Base-by-base conservation (phyloP, 2,797 vertebrate species). In the Trichosurus vulpecula region DNA sequence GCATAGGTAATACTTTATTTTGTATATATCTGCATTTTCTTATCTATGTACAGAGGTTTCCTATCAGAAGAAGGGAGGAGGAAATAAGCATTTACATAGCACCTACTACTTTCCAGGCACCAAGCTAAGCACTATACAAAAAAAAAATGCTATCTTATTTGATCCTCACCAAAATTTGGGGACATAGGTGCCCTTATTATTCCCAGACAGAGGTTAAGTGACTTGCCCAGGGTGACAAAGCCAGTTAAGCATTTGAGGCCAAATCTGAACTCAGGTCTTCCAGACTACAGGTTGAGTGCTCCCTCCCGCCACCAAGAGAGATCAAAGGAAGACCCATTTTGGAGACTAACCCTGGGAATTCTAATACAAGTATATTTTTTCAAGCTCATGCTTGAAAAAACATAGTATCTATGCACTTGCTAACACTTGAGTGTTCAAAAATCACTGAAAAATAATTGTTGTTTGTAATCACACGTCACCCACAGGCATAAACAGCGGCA, bases 401-500 rank as follows among this genome's bases (percentile, higher is more conserved):
- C 35, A 66, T 19, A 74, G 35, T 58, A 31, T 2, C 61, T 74
- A n/a, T 61, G 58, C 31, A 74, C 35, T 74, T 74, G 61, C 61
- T 74, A 74, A 22, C 29, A 58, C 56, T 95, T 91, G 57, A 52
- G 35, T 35, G 6, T 22, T 52, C 91, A 95, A 81, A 91, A 95
- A 92, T 93, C 61, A 92, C 31, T 95, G 54, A 90, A 92, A 74
- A 94, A 93, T 47, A 81, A 66, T 54, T 55, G 90, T 12, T 47
- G 53, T 54, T 93, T 87, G 22, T 87, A 92, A 93, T 31, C 14
- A 54, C 2, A 91, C 13, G 58, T 87, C 41, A 55, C 53, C 90
- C 94, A 54, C 25, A 95, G 93, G 30, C 81, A 61, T 41, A 92
- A 94, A 56, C 91, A 74, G 93, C 52, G 56, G 92, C 93, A 94